A percentile compares a stretch with the other conserved stretches of the same genome.
phyloP scores from a whole-genome alignment of 2,113 vertebrate genomes.

The Tapirus terrestris region DNA sequence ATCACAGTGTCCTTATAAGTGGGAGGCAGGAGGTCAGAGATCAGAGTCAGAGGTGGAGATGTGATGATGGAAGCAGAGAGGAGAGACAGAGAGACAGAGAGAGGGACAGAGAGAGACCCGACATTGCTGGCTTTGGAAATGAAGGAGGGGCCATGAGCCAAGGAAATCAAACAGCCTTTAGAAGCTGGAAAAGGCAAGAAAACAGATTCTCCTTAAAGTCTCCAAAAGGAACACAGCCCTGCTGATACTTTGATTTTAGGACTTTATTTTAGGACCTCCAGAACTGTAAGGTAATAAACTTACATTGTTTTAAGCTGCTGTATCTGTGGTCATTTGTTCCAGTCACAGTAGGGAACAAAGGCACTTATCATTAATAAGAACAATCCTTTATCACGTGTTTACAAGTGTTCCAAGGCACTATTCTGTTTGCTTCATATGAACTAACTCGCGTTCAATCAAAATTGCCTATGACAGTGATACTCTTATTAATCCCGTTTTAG shows the following conservation, averaged over 20 bases:
- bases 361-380: not conserved
- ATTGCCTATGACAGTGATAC: not conserved
- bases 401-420: not conserved
- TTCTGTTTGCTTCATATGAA: not conserved
- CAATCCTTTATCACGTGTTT: not conserved
- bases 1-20: not conserved
- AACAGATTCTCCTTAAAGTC: not conserved
- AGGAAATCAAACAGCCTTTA: not conserved
- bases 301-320: not conserved
- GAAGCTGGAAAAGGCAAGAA: not conserved
- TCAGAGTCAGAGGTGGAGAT: not conserved
- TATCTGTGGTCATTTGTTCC: too few species aligned
- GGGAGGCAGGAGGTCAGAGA: not conserved
- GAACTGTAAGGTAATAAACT: not conserved
- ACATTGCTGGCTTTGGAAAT: not conserved
- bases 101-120: too few species aligned
- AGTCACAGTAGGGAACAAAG: not conserved
- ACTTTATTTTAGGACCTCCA: not conserved
- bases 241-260: not conserved
- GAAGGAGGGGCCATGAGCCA: not conserved
- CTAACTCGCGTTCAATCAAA: not conserved
- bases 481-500: not conserved
- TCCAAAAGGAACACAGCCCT: not conserved
- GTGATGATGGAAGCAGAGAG: not conserved
- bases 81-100: not conserved